Evolutionary conservation across 2,888 invertebrate genomes (phyloP), one percentile per base, ranked within the genome.

Genomic region (Bruchidius siliquastri): DNA sequence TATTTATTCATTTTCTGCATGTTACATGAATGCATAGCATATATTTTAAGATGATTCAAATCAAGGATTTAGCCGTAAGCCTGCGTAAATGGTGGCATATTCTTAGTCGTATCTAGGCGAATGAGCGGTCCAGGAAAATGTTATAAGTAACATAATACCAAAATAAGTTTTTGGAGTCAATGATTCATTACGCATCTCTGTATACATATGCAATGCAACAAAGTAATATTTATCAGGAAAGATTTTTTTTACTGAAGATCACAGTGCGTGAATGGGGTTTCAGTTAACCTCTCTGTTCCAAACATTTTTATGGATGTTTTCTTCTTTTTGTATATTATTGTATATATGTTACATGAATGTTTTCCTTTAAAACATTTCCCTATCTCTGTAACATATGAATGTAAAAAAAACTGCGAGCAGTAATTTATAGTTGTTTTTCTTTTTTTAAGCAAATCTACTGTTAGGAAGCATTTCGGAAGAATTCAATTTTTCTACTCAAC

Each of bases 331-430:
- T 82, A 82, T 79, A 81, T 79, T 80, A 80, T 77, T 83, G 82
- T 82, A 82, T 78, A 83, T 82, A 82, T 80, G 81, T 82, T 82
- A 79, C 77, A 81, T 81, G 79, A 80, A 79, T 83, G 83, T 81
- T 82, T 82, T 77, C 73, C 74, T 75, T 78, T 75, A 75, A 75
- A 74, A 73, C 49, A 13, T 49, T 49, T 49, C 49, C 49, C 75
- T 76, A 75, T 74, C 75, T 78, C 80, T 79, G 79, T 81, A 81
- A 78, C 70, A 81, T 80, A 80, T 80, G 78, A 79, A 78, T 81
- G 80, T 81, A n/a, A 81, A 72, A 79, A 81, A 81, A 80, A 81
- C 81, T 81, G 81, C 81, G 79, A 78, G 78, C 79, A 74, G 79
- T 80, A 78, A 49, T 49, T 49, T 49, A 49, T 49, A 49, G 49